Base-by-base conservation (phyloP, 1,140 invertebrate genomes). In the Drosophila trapezifrons region DNA sequence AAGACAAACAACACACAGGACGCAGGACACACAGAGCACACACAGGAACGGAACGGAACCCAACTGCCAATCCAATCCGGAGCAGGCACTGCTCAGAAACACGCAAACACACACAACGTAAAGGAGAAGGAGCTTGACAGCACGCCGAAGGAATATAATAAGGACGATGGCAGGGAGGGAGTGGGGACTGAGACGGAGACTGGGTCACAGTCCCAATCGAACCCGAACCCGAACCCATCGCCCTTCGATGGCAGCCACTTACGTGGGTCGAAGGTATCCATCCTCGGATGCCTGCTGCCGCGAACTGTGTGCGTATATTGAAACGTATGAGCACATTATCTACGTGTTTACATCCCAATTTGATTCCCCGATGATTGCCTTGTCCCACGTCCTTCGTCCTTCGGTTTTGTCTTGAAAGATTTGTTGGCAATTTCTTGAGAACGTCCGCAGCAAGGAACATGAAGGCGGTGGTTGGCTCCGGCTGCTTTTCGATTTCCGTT, bases 301-400 rank as follows among this genome's bases (percentile, higher is more conserved):
- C n/a, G 62, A 43, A 43, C n/a, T 74, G 66, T 57, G 78, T 76
- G 66, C 77, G 81, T 74, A 86, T 69, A 86, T 76, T 86, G 78
- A 90, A 90, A 86, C 73, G 72, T 82, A 90, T 85, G 79, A 80
- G 81, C 80, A 85, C 78, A 91, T 90, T 90, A 90, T 90, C 89
- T 89, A 81, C 78, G 78, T 91, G 89, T 90, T 90, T 89, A 90
- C 89, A 90, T 90, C 89, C 90, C 78, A 89, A 90, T 90, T 90
- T 91, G 78, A 90, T 91, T 78, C 78, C 84, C 84, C 75, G 67
- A 87, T 73, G 84, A 89, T 83, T 80, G 63, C 76, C 73, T 49
- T 18, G 62, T 56, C 42, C 49, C 20, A 20, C 4, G 18, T 62
- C 56, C 13, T 12, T 37, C n/a, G 18, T 22, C 3, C 25, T 6